A percentile compares a stretch with the other conserved stretches of the same genome.
Conservation (phyloP, 2,113 vertebrate species). For the Suricata suricatta region DNA sequence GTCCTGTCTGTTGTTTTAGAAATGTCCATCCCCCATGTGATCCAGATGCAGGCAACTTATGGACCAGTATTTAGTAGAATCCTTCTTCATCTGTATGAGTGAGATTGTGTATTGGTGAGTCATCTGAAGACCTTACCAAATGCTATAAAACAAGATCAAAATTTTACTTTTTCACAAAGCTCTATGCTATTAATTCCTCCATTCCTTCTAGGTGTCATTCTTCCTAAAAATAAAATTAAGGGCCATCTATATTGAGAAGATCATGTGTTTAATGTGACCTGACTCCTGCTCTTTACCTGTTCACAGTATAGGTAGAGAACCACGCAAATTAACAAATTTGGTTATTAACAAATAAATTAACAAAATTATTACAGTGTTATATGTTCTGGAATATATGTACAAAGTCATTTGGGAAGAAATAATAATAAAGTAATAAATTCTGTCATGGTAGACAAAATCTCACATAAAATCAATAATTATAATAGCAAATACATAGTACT, state of each 20-base stretch:
- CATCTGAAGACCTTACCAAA: background rate
- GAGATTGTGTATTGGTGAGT: background rate
- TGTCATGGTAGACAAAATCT: background rate
- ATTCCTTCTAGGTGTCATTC: background rate
- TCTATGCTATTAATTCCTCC: background rate
- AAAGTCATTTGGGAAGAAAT: background rate
- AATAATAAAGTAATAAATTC: background rate
- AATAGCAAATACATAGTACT: background rate
- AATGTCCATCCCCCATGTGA: background rate
- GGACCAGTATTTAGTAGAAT: background rate
- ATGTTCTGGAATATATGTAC: background rate
- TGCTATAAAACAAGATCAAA: background rate
- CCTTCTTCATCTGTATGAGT: background rate
- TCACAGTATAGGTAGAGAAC: background rate
- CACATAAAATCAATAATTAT: background rate
- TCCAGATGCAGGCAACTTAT: background rate
- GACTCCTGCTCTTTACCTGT: background rate
- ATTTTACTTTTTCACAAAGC: background rate
- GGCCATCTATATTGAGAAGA: background rate
- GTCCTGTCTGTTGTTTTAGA: background rate
- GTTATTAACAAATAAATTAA: no score
- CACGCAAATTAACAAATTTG: background rate
- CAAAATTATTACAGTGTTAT: background rate
- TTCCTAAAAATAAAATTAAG: background rate
- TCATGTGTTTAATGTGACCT: background rate